These are phyloP conservation scores for Alauda arvensis DNA, from an alignment of 2,797 vertebrate species.

Conservation along the genomic window DNA sequence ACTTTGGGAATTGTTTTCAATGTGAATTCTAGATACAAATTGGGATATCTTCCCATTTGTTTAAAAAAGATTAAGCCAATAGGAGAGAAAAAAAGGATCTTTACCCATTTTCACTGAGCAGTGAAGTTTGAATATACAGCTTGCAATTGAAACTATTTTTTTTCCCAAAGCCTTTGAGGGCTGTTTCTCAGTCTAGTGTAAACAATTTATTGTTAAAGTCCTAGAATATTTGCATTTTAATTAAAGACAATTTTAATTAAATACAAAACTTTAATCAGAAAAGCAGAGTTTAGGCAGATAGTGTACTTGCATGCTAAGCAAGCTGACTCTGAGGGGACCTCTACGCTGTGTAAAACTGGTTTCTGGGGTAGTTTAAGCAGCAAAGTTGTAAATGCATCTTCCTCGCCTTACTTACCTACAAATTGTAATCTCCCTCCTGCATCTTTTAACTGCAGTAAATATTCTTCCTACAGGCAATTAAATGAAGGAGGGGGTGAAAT, in stretches of 20 bases:
- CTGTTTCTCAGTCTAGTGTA: conserved; percentile 70
- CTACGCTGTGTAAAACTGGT: conserved; percentile 18
- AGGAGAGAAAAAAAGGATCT: conserved; percentile 40
- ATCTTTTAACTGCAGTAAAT: conserved; percentile 27
- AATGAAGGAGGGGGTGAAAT: background rate
- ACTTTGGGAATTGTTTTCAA: conserved; percentile 44
- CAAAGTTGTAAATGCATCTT: conserved; percentile 20
- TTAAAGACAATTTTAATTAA: conserved; percentile 75
- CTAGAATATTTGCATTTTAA: conserved; percentile 78
- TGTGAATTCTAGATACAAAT: conserved; percentile 43
- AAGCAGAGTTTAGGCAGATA: conserved; percentile 61
- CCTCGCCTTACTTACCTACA: conserved; percentile 46
- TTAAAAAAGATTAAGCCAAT: conserved; percentile 63
- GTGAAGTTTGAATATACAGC: conserved; percentile 67
- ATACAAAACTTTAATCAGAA: conserved; percentile 70
- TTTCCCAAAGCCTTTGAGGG: conserved; percentile 64
- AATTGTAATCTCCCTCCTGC: conserved; percentile 12
- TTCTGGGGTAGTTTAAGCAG: conserved; percentile 37
- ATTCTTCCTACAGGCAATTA: background rate
- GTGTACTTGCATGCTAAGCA: conserved; percentile 52
- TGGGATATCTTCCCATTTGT: conserved; percentile 56
- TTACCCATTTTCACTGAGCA: conserved; percentile 55
- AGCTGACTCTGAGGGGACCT: conserved; percentile 46
- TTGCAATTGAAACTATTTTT: conserved; percentile 60
- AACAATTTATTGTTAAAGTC: conserved; percentile 74